Evolutionary conservation across 2,888 invertebrate species (phyloP).

Genomic region (Phortica okadai): DNA sequence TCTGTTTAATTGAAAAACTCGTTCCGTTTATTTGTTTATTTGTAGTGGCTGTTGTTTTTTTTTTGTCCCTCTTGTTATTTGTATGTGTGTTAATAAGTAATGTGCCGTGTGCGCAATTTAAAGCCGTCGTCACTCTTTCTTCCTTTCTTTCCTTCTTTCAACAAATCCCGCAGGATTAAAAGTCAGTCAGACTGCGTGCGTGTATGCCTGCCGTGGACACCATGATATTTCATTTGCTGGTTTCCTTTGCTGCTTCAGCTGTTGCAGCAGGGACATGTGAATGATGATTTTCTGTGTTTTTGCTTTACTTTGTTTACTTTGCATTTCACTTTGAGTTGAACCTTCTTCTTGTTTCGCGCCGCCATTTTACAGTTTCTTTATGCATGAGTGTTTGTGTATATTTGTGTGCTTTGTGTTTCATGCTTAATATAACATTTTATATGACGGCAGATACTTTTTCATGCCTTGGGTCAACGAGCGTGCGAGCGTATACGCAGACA

Average conservation of each 20-base stretch:
- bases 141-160: neutral
- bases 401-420: conserved; percentile 17
- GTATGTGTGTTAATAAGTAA: conserved; percentile 1
- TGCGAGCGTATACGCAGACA: neutral
- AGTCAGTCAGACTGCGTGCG: neutral
- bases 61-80: neutral
- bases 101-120: neutral
- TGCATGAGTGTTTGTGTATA: conserved; percentile 4
- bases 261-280: conserved; percentile 8
- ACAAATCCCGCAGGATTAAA: conserved; percentile 13
- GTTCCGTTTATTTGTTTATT: neutral
- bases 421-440: conserved; percentile 19
- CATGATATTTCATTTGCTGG: neutral
- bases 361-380: neutral
- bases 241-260: neutral
- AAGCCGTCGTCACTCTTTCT: neutral
- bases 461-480: conserved; percentile 5
- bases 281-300: conserved; percentile 3
- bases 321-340: neutral
- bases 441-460: neutral
- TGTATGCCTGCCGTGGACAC: neutral
- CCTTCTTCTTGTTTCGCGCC: neutral
- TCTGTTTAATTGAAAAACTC: conserved; percentile 30
- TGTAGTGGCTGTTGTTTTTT: neutral
- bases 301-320: conserved; percentile 11